phyloP scores from a whole-genome alignment of 2,888 invertebrate species.

The Meteorus colon region DNA sequence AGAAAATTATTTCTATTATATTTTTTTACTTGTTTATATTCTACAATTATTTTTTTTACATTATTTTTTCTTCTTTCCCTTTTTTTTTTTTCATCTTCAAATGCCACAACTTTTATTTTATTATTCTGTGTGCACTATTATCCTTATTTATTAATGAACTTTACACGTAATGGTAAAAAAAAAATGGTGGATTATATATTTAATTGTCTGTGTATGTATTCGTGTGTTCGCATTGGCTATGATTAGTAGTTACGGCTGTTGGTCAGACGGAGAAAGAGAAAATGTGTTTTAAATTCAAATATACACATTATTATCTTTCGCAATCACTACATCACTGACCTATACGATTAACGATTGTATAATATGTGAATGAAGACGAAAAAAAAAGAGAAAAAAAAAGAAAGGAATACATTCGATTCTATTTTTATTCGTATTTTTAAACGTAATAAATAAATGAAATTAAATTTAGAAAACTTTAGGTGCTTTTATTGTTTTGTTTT shows the following conservation, averaged over 20 bases:
- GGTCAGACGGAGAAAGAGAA: background rate
- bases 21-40: background rate
- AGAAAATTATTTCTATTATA: background rate
- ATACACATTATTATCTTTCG: constrained; percentile 9
- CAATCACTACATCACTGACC: constrained; percentile 12
- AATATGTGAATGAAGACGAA: constrained; percentile 9
- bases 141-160: constrained; percentile 5
- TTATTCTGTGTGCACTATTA: background rate
- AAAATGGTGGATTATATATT: background rate
- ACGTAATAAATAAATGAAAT: too few relatives aligned
- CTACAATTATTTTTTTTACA: too few relatives aligned
- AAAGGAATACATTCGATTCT: background rate
- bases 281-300: background rate
- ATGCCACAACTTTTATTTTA: constrained; percentile 6
- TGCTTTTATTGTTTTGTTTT: too few relatives aligned
- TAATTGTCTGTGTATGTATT: background rate
- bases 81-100: background rate
- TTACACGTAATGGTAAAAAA: background rate
- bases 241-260: constrained; percentile 8
- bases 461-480: too few relatives aligned
- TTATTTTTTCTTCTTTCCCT: background rate
- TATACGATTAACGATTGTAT: constrained; percentile 11
- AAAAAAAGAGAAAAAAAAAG: background rate
- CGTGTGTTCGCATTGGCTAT: background rate
- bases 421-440: too few relatives aligned